Conservation (phyloP, 2,888 invertebrate species). For the Perizoma affinitatum region DNA sequence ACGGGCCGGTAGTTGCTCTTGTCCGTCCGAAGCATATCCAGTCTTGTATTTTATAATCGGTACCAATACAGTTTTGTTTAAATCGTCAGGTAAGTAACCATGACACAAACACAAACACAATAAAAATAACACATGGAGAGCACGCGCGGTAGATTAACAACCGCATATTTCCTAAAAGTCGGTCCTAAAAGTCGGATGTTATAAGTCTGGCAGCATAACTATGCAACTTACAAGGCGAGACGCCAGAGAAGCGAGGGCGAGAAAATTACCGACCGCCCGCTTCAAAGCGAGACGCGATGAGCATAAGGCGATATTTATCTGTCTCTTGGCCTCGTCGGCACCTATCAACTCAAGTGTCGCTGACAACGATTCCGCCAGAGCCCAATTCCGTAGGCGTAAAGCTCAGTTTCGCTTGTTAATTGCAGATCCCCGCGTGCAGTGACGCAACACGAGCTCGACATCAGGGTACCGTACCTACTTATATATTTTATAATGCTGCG, state of each 20-base stretch:
- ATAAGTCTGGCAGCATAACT: constrained; percentile 5
- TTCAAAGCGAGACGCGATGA: constrained; percentile 64
- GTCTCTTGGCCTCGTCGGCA: constrained; percentile 63
- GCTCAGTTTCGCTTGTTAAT: constrained; percentile 36
- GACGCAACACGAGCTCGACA: constrained; percentile 61
- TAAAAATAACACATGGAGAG: no score
- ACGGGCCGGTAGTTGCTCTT: no score
- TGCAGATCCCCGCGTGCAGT: constrained; percentile 50
- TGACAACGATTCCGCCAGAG: constrained; percentile 28
- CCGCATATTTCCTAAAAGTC: no score
- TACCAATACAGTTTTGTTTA: no score
- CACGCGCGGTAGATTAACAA: no score
- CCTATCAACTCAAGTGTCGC: constrained; percentile 55
- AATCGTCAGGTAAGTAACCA: no score
- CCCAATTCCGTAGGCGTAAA: constrained; percentile 37
- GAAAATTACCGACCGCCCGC: constrained; percentile 61
- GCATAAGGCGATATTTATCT: constrained; percentile 67
- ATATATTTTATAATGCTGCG: constrained; percentile 10
- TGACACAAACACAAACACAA: no score
- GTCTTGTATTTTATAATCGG: no score
- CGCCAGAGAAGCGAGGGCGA: constrained; percentile 42
- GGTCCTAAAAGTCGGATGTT: constrained; percentile 10
- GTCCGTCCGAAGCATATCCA: no score
- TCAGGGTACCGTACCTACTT: constrained; percentile 32
- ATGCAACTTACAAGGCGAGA: constrained; percentile 14